These are phyloP conservation scores for Equus przewalskii DNA, from an alignment of 2,113 vertebrate genomes.

Conservation along the genomic window DNA sequence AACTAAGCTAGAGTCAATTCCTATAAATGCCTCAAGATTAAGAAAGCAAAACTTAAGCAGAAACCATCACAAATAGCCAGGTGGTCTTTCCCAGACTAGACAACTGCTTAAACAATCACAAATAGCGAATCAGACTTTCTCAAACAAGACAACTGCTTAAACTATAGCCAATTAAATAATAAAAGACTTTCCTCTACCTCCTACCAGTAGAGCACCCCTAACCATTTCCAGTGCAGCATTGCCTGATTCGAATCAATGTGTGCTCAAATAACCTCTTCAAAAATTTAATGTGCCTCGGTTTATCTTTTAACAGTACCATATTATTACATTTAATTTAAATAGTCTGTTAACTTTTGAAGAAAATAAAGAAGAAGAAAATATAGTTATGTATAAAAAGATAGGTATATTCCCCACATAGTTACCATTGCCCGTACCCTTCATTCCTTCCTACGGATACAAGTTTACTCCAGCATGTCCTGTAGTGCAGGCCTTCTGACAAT, in stretches of 20 bases:
- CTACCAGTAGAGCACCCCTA: neutral
- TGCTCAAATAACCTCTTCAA: neutral
- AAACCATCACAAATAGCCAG: neutral
- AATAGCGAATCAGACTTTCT: neutral
- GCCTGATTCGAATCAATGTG: neutral
- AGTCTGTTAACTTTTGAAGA: neutral
- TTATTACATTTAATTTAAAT: neutral
- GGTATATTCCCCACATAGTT: neutral
- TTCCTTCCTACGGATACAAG: neutral
- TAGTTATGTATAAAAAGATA: neutral
- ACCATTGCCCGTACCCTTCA: neutral
- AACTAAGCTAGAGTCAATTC: neutral
- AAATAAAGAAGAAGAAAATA: neutral
- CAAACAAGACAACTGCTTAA: neutral
- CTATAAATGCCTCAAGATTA: neutral
- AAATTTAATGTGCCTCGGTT: neutral
- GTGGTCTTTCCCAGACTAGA: neutral
- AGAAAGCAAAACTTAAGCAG: neutral
- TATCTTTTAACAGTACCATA: neutral
- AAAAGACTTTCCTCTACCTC: neutral
- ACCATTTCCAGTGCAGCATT: neutral
- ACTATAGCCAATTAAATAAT: neutral
- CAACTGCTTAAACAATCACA: neutral
- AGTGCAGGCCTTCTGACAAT: neutral
- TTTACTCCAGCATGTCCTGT: neutral